Evolutionary conservation across 2,797 vertebrate genomes (phyloP).

Genomic region (Vespertilio murinus): DNA sequence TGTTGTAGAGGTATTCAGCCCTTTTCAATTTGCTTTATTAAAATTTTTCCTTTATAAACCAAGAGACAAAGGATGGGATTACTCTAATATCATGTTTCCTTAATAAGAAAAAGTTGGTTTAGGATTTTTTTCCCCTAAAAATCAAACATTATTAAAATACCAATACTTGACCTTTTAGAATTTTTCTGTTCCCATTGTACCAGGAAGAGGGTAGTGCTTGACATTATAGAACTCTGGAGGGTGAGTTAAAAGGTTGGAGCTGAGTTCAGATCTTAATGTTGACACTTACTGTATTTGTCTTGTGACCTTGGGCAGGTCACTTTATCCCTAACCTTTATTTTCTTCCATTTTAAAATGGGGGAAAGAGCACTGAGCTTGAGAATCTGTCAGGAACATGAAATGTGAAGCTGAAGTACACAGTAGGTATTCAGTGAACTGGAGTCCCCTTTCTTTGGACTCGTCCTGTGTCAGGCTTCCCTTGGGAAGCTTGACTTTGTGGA

Average conservation of each 20-base stretch:
- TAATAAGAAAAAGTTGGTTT: constrained; percentile 10
- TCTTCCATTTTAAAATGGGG: not conserved
- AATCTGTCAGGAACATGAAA: not conserved
- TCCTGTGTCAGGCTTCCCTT: not conserved
- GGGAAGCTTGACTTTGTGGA: not conserved
- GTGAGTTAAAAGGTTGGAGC: not conserved
- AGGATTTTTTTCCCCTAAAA: not conserved
- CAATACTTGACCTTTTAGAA: not conserved
- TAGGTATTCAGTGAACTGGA: not conserved
- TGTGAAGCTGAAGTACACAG: not conserved
- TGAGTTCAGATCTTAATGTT: not conserved
- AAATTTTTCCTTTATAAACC: constrained; percentile 33
- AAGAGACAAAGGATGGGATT: constrained; percentile 26
- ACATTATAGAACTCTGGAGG: not conserved
- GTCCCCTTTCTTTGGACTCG: not conserved
- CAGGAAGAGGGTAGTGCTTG: not conserved
- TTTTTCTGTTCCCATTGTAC: not conserved
- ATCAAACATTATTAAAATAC: constrained; percentile 21
- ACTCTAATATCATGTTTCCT: not conserved
- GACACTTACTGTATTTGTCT: not conserved
- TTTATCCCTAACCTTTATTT: constrained; percentile 14
- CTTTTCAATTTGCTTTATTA: constrained; percentile 48
- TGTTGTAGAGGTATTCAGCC: not conserved
- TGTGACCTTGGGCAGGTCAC: not conserved
- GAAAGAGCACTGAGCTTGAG: not conserved